phyloP scores from a whole-genome alignment of 2,113 vertebrate genomes.

The Sminthopsis crassicaudata region DNA sequence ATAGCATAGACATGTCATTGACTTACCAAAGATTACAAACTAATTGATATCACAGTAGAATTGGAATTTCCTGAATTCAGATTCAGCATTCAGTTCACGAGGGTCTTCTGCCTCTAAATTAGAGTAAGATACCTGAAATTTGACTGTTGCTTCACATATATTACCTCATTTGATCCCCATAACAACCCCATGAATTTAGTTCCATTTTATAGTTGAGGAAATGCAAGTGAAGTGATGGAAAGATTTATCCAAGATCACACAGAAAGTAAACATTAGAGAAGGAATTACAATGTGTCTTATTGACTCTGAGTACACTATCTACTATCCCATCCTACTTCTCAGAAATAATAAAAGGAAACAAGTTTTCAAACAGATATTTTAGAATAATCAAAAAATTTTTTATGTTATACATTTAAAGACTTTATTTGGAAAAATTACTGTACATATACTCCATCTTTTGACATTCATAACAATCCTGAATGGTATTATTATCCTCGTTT shows the following conservation, averaged over 20 bases:
- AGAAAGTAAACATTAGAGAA: not conserved
- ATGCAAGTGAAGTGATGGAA: not conserved
- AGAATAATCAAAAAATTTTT: not conserved
- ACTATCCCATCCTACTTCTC: not conserved
- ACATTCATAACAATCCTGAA: not conserved
- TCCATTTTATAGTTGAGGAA: not conserved
- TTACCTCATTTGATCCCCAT: not conserved
- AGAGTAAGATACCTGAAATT: not conserved
- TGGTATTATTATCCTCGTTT: not conserved
- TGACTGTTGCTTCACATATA: not conserved
- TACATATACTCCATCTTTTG: not conserved
- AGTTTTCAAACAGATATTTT: conserved; percentile 5
- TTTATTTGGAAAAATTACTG: not conserved
- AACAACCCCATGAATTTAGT: not conserved
- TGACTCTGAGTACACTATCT: not conserved
- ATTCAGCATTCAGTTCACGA: not conserved
- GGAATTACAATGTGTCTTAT: not conserved
- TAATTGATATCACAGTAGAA: not conserved
- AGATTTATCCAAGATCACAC: not conserved
- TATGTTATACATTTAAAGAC: too few species aligned
- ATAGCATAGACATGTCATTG: not conserved
- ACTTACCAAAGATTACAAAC: not conserved
- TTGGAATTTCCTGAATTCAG: not conserved
- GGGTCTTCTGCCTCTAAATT: not conserved
- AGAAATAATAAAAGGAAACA: not conserved